These are phyloP conservation scores for Acanthiza pusilla DNA, from an alignment of 2,797 vertebrate genomes.

Conservation along the genomic window DNA sequence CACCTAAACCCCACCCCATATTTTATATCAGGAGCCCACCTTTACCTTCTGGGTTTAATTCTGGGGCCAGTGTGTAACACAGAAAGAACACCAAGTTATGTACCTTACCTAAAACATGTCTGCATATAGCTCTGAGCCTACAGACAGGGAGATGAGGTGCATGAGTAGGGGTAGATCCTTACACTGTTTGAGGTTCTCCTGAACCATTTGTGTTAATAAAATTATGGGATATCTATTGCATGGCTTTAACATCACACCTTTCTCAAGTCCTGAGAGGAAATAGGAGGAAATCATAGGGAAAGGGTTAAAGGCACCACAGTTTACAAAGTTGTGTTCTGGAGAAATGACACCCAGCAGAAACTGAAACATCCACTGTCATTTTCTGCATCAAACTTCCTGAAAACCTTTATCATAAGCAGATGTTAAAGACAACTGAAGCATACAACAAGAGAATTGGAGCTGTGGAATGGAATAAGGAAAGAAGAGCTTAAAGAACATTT, in stretches of 20 bases:
- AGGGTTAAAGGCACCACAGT: background rate
- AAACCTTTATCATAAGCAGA: background rate
- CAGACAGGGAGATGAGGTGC: background rate
- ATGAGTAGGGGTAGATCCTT: background rate
- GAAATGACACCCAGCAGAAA: background rate
- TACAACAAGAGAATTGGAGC: background rate
- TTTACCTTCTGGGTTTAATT: background rate
- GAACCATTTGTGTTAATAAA: background rate
- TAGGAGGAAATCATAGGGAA: background rate
- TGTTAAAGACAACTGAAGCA: background rate
- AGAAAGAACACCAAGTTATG: background rate
- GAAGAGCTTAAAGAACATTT: slow-evolving; percentile 3
- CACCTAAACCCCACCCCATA: background rate
- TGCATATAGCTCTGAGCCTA: background rate
- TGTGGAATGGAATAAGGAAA: background rate
- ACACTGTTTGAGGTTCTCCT: background rate
- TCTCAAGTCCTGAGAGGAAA: background rate
- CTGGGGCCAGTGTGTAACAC: background rate
- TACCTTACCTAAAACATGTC: background rate
- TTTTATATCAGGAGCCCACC: background rate
- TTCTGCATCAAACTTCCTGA: background rate
- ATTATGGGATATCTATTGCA: background rate
- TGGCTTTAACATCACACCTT: background rate
- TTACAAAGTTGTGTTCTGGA: background rate
- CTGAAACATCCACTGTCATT: background rate